Evolutionary conservation across 2,113 vertebrate species (phyloP), one percentile per base, ranked within the genome.

Genomic region (Semnornis frantzii): DNA sequence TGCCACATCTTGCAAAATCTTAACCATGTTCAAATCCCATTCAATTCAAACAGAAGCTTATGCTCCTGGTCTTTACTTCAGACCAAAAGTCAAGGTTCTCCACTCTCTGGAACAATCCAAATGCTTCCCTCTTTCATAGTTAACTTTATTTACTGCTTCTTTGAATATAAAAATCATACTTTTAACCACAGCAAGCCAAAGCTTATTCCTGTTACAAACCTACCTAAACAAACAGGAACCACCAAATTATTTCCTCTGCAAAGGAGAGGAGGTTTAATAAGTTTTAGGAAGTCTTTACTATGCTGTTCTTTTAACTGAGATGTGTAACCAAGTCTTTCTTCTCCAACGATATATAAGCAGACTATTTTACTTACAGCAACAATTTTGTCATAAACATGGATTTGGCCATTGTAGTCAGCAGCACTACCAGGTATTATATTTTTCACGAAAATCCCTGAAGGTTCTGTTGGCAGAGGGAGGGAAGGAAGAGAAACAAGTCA

Each of bases 401-500:
- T 98, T 65, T 98, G 98, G 75, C 98, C 98, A 28, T 96, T 98
- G 81, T 99, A 98, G 74, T 98, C 97, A 3, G 98, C 98, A 33
- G 98, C 98, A 46, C 98, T 99, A 71, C 97, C 98, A 25, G 98
- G 98, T 81, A 99, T 97, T 31, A 99, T 82, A 52, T 97, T 98
- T 93, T 99, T 99, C 94, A 99, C 98, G 31, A 98, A 98, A 95
- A 99, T 98, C 28, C 98, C 98, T 42, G 98, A 98, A 76, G 97
- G 95, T 74, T 98, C 98, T 97, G 97, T 79, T 82, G 78, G 76
- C 68, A 71, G n/a, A 33, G 71, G 39, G 23, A 72, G 15, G 2
- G 13, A 46, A n/a, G 59, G 31, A 84, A 87, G 10, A 87, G 10
- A 85, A 95, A 80, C 5, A 89, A 93, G 23, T 80, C 34, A 92